These are phyloP conservation scores for Zaprionus vittiger DNA, from an alignment of 1,140 invertebrate genomes.

Conservation along the genomic window DNA sequence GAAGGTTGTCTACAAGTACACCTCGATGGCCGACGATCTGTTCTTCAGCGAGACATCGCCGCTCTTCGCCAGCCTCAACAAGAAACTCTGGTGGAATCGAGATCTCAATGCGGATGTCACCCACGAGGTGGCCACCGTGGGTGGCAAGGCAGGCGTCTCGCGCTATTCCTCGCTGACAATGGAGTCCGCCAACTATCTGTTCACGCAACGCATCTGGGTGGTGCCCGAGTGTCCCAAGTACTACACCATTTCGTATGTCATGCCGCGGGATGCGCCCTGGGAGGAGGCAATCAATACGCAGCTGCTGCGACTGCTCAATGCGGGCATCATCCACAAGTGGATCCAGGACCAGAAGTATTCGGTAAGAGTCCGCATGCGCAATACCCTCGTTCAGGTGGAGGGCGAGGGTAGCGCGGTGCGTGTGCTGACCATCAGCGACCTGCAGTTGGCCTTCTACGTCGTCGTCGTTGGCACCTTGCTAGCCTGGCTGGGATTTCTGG, in stretches of 20 bases:
- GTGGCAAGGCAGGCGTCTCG: conserved; percentile 71
- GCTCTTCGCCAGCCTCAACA: conserved; percentile 71
- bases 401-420: conserved; percentile 39
- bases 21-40: conserved; percentile 81
- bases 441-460: conserved; percentile 79
- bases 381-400: conserved; percentile 12
- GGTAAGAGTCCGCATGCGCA: conserved; percentile 46
- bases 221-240: conserved; percentile 82
- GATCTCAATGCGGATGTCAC: conserved; percentile 67
- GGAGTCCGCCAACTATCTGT: conserved; percentile 60
- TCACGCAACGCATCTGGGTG: conserved; percentile 62
- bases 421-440: conserved; percentile 70
- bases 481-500: conserved; percentile 48
- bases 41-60: conserved; percentile 80
- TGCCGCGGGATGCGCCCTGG: conserved; percentile 74
- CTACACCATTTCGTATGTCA: conserved; percentile 81
- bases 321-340: conserved; percentile 75
- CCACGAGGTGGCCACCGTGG: conserved; percentile 58
- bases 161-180: conserved; percentile 63
- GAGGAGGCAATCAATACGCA: conserved; percentile 69
- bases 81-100: conserved; percentile 65
- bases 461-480: conserved; percentile 63
- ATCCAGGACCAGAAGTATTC: conserved; percentile 61
- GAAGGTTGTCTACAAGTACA: conserved; percentile 77
- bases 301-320: conserved; percentile 60